Conservation (phyloP, 1,140 invertebrate genomes). For the Nasonia vitripennis region DNA sequence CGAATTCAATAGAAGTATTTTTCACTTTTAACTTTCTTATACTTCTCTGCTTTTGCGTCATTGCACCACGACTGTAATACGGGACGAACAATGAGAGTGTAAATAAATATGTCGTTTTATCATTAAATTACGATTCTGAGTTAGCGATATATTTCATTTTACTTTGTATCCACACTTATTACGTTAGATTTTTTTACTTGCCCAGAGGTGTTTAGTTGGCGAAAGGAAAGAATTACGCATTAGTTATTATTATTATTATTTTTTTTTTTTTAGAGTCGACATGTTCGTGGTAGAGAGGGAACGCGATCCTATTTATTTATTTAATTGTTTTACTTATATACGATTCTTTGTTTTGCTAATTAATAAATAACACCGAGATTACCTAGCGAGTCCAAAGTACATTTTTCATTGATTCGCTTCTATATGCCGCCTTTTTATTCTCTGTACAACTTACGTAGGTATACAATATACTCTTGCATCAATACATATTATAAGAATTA, state of each 20-base stretch:
- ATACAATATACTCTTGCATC: conserved; percentile 53
- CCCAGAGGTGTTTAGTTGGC: conserved; percentile 19
- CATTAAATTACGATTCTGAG: conserved; percentile 28
- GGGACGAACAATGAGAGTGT: neutral
- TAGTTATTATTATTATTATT: neutral
- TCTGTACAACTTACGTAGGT: conserved; percentile 46
- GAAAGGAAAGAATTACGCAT: conserved; percentile 34
- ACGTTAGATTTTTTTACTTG: conserved; percentile 7
- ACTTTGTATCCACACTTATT: conserved; percentile 39
- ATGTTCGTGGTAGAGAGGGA: conserved; percentile 40
- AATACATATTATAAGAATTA: conserved; percentile 51
- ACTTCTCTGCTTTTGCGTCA: neutral
- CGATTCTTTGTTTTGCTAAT: conserved; percentile 40
- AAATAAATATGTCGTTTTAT: conserved; percentile 1
- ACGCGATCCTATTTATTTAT: conserved; percentile 38
- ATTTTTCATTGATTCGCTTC: conserved; percentile 27
- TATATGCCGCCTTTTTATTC: conserved; percentile 12
- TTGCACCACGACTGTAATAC: conserved; percentile 12
- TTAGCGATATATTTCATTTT: conserved; percentile 30
- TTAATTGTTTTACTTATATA: conserved; percentile 23
- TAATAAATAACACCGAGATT: conserved; percentile 54
- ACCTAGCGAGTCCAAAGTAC: conserved; percentile 52
- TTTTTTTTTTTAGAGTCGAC: conserved; percentile 24
- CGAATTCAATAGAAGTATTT: neutral
- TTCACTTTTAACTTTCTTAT: neutral